A percentile compares a stretch with the other conserved stretches of the same genome.
Evolutionary conservation across 2,113 vertebrate species (phyloP).

Genomic region (Heliornis fulica): DNA sequence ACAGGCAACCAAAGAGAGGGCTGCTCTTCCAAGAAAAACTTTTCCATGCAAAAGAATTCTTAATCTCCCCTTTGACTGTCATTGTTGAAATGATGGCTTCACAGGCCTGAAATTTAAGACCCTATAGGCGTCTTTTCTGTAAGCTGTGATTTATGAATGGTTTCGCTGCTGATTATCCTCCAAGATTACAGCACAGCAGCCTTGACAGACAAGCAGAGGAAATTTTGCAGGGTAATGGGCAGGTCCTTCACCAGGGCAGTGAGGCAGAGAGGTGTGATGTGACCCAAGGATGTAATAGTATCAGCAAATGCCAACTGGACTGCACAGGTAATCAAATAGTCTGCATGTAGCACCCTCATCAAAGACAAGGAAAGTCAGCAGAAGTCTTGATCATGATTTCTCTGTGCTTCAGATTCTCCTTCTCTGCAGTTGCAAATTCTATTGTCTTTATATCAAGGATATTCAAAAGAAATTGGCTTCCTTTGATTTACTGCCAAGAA

Average conservation of each 20-base stretch:
- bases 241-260: background rate
- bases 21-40: slow-evolving; percentile 62
- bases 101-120: slow-evolving; percentile 57
- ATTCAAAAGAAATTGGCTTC: slow-evolving; percentile 16
- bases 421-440: background rate
- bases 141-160: slow-evolving; percentile 66
- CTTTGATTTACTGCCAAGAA: slow-evolving; percentile 42
- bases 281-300: background rate
- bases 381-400: background rate
- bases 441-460: background rate
- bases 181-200: slow-evolving; percentile 56
- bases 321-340: background rate
- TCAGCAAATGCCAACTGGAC: background rate
- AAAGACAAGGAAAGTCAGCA: background rate
- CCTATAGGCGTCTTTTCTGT: slow-evolving; percentile 56
- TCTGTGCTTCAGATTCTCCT: background rate
- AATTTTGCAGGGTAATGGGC: slow-evolving; percentile 29
- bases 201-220: slow-evolving; percentile 49
- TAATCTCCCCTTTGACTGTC: slow-evolving; percentile 63
- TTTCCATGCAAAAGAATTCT: slow-evolving; percentile 69
- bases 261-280: background rate
- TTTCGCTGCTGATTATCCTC: slow-evolving; percentile 60
- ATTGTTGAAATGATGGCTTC: slow-evolving; percentile 64
- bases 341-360: background rate
- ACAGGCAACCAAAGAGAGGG: slow-evolving; percentile 50